These are phyloP conservation scores for Nephrotoma guestfalica DNA, from an alignment of 2,888 invertebrate species.

Conservation along the genomic window DNA sequence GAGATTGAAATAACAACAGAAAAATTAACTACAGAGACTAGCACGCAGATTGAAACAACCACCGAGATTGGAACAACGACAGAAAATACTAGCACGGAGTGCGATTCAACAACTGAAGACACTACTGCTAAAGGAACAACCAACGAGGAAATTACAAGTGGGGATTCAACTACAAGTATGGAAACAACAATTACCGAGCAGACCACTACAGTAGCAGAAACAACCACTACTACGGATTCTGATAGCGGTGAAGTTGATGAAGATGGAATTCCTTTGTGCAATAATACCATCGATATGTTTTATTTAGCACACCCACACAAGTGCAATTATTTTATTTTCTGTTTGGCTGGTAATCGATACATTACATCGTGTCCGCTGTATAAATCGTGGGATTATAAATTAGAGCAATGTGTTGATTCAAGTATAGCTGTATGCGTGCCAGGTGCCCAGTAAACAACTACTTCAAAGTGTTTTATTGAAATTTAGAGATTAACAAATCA, in stretches of 20 bases:
- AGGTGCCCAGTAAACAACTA: not conserved
- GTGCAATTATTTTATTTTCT: not conserved
- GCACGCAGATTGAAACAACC: too few species aligned
- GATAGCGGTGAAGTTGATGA: not conserved
- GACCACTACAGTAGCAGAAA: not conserved
- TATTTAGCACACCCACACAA: not conserved
- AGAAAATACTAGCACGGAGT: too few species aligned
- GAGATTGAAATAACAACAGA: too few species aligned
- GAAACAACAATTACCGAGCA: not conserved
- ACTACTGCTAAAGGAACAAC: not conserved
- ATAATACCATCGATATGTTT: not conserved
- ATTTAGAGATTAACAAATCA: too few species aligned
- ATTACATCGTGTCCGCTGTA: not conserved
- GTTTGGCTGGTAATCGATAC: not conserved
- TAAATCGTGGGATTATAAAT: not conserved
- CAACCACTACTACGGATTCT: not conserved
- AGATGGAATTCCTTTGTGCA: not conserved
- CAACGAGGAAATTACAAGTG: not conserved
- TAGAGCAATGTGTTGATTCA: not conserved
- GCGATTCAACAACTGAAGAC: not conserved
- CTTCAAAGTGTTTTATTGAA: not conserved
- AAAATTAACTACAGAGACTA: too few species aligned
- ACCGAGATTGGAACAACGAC: too few species aligned
- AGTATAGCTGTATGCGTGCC: not conserved
- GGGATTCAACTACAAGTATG: not conserved